Percentiles rank a stretch among this genome's conserved stretches.
Conservation (phyloP, 2,888 invertebrate species). For the Cancer borealis region DNA sequence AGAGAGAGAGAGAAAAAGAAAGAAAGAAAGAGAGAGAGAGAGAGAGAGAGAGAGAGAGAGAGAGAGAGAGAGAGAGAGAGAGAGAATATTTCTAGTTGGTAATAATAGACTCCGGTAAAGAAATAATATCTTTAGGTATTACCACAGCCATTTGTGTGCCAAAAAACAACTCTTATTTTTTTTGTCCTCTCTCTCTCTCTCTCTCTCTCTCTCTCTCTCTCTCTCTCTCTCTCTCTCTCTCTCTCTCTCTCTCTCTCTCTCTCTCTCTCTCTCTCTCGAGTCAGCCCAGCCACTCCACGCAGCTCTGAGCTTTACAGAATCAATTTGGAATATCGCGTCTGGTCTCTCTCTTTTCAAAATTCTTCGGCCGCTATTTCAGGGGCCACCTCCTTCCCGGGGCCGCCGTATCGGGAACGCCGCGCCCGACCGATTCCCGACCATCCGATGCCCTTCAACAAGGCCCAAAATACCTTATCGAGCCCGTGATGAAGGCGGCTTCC, state of each 20-base stretch:
- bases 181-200: too few species aligned
- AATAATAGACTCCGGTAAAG: neutral
- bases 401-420: conserved; percentile 50
- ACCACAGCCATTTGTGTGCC: neutral
- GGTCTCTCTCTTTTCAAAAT: conserved; percentile 58
- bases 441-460: neutral
- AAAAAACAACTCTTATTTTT: neutral
- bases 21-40: neutral
- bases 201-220: conserved; percentile 28
- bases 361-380: conserved; percentile 69
- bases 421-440: conserved; percentile 24
- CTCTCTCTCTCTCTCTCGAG: neutral
- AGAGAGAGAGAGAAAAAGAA: neutral
- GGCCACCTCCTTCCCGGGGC: conserved; percentile 42
- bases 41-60: conserved; percentile 40
- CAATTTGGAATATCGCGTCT: conserved; percentile 56
- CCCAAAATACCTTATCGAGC: conserved; percentile 48
- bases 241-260: conserved; percentile 1
- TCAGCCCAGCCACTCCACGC: conserved; percentile 16
- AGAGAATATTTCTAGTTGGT: neutral
- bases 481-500: conserved; percentile 65
- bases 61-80: conserved; percentile 40
- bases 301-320: conserved; percentile 56
- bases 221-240: conserved; percentile 40
- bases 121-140: neutral